Evolutionary conservation across 1,140 invertebrate genomes (phyloP), one percentile per base, ranked within the genome.

Genomic region (Trachymyrmex septentrionalis): DNA sequence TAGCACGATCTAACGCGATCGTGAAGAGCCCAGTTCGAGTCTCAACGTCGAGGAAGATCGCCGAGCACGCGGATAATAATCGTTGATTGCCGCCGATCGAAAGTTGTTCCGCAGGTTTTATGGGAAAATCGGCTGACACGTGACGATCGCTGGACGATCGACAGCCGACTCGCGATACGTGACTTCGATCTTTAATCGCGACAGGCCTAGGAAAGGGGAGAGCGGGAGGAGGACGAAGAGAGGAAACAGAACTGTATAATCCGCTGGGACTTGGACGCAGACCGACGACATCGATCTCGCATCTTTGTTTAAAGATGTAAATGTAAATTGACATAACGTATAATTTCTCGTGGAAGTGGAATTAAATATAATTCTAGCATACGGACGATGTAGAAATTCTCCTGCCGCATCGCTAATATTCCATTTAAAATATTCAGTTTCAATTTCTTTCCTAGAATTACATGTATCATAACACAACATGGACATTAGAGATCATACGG

Each of bases 111-210:
- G 84, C 67, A 81, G 86, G 84, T 91, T 91, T 91, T 90, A 91
- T 88, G 86, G 84, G 90, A 91, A 91, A 91, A 91, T 91, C 91
- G 90, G 44, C 78, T 86, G 88, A 88, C 91, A 86, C 91, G 88
- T 85, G 90, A 91, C 88, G 91, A 91, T 88, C 88, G 81, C 67
- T 67, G 78, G 66, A 64, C 80, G 77, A 91, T 91, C 89, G 90
- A 86, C 87, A 87, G 85, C 67, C 87, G 73, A 73, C 85, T 82
- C 57, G 81, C 44, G 66, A 19, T 87, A 91, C 90, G 90, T 91
- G 90, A 89, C 88, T 88, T 69, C 75, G 90, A 91, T 91, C 85
- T 38, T 88, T 87, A 69, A 91, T 91, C 90, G 48, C 64, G 44
- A 77, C 77, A 53, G 27, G 19, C 7, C 24, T 30, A 19, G 69